Evolutionary conservation across 2,113 vertebrate species (phyloP).

Genomic region (Pyxicephalus adspersus): DNA sequence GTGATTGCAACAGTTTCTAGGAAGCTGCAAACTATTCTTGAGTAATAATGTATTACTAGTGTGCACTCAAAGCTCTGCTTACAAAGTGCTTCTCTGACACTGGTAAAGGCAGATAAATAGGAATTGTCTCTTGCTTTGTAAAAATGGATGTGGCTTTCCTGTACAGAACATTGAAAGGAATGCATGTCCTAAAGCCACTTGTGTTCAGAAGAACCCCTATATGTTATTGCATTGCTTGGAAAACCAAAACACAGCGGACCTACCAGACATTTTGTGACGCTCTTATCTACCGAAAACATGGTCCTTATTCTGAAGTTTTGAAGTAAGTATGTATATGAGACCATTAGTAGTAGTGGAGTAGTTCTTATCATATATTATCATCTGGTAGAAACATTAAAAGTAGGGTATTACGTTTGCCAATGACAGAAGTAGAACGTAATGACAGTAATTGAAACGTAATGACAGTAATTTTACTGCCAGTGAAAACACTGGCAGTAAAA

Average conservation of each 20-base stretch:
- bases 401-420: no score
- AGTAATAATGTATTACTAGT: not conserved
- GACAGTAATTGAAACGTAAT: no score
- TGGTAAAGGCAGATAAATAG: not conserved
- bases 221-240: not conserved
- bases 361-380: no score
- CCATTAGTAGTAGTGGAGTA: no score
- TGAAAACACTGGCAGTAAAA: no score
- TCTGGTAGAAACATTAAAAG: no score
- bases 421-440: no score
- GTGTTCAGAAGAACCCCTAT: not conserved
- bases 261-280: constrained; percentile 55
- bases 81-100: not conserved
- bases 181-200: not conserved
- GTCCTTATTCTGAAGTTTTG: constrained; percentile 42
- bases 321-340: constrained; percentile 45
- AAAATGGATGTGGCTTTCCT: not conserved
- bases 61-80: not conserved
- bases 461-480: no score
- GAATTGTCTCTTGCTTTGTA: not conserved
- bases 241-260: not conserved
- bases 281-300: constrained; percentile 60
- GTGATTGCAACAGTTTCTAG: constrained; percentile 8
- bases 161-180: not conserved
- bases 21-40: not conserved